phyloP scores from a whole-genome alignment of 2,888 invertebrate genomes.

The Acanthococcus lagerstroemiae region DNA sequence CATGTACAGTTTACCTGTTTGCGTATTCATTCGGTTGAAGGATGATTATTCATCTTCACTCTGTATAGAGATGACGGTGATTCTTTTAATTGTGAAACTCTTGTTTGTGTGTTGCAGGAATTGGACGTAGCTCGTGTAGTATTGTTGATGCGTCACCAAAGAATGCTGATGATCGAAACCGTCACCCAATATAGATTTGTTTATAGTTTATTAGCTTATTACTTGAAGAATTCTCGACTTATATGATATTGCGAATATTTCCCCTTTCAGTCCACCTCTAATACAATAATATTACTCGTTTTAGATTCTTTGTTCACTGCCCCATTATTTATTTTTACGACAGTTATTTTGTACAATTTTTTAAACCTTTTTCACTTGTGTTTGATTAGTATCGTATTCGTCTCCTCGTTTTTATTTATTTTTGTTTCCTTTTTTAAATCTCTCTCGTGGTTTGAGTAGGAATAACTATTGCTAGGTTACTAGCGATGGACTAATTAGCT shows the following conservation, averaged over 20 bases:
- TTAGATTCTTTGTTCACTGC: neutral
- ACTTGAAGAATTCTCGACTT: conserved; percentile 75
- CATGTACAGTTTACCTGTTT: too few species aligned
- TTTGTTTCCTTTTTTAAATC: too few species aligned
- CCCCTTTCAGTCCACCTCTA: neutral
- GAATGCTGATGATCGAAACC: conserved; percentile 79
- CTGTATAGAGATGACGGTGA: too few species aligned
- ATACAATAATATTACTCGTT: neutral
- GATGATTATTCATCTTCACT: too few species aligned
- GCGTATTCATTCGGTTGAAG: neutral
- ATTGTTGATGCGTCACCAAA: conserved; percentile 69
- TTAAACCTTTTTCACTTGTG: too few species aligned
- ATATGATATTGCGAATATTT: conserved; percentile 44
- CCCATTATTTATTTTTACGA: neutral
- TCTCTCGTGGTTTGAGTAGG: too few species aligned
- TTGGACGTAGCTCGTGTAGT: conserved; percentile 75
- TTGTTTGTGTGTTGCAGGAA: conserved; percentile 50
- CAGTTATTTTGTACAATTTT: too few species aligned
- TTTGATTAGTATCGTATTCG: too few species aligned
- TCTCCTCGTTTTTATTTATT: too few species aligned
- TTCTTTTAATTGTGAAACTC: too few species aligned
- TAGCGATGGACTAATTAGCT: too few species aligned
- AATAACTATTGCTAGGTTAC: too few species aligned
- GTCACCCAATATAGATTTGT: conserved; percentile 83
- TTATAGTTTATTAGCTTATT: conserved; percentile 71